Evolutionary conservation across 2,113 vertebrate genomes (phyloP), one percentile per base, ranked within the genome.

Genomic region (Trichechus manatus): DNA sequence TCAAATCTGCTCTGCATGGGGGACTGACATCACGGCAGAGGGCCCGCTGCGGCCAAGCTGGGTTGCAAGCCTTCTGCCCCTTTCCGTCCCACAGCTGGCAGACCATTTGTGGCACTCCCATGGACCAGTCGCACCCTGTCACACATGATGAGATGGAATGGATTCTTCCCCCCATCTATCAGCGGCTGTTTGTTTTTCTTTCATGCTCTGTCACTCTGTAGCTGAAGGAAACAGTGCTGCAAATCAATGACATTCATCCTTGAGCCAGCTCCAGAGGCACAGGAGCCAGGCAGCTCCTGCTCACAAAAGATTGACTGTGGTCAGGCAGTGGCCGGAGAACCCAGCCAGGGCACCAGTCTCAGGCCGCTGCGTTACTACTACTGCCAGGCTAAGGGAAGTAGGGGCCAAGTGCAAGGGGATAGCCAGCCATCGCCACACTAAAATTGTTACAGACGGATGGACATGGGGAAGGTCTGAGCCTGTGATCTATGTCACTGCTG

Each of bases 111-210:
- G 6, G 96, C 72, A 59, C 4, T 64, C 56, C 64, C 44, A 23
- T 15, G 82, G 33, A 74, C 39, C 33, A 96, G 42, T 17, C 86
- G 82, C 17, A 66, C 33, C 53, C 94, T 97, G 31, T 47, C 19
- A 88, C 17, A 39, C 23, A 68, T 78, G 88, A 33, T 93, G 78
- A 97, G 95, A 96, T 79, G 1, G 92, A 97, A 96, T 6, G 33
- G 95, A 93, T 83, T 53, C 4, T 42, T 19, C 42, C 25, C 25
- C 44, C 4, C 44, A 1, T 74, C 39, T 39, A 91, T 50, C 42
- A 61, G 91, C 56, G 27, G 25, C 68, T 66, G 91, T 98, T 63
- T 84, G 39, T 68, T 91, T 97, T 95, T 89, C 44, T 81, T 19
- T 95, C 80, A 5, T 70, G 80, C 75, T 20, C 70, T 95, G 78